Conservation (phyloP, 92 coral and sea anemone species). For the Zoanthus solanderi region DNA sequence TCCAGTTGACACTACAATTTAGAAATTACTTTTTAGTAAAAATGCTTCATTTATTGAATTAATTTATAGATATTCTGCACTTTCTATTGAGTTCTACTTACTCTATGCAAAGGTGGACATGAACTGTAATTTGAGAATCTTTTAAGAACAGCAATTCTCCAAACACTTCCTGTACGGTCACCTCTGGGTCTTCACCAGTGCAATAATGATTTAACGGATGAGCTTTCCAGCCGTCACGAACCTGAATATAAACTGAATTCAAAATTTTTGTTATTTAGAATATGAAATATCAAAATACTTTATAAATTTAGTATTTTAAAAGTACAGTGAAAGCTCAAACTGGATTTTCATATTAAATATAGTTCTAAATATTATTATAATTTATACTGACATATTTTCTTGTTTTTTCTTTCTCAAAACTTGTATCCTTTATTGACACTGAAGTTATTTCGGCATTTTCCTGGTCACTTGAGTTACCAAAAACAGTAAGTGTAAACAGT, state of each 20-base stretch:
- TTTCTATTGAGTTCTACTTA: slow-evolving; percentile 54
- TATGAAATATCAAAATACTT: background rate
- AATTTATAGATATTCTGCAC: no score
- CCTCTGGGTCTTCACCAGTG: slow-evolving; percentile 74
- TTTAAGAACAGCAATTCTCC: slow-evolving; percentile 79
- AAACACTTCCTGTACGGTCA: slow-evolving; percentile 84
- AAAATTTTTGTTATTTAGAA: background rate
- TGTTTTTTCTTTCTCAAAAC: no score
- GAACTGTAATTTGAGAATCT: slow-evolving; percentile 78
- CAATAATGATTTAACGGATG: slow-evolving; percentile 83
- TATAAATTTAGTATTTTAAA: no score
- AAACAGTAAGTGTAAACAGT: no score
- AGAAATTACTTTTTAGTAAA: background rate
- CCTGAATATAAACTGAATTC: slow-evolving; percentile 83
- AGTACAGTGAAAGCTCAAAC: no score
- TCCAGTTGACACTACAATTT: slow-evolving; percentile 83
- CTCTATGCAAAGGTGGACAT: slow-evolving; percentile 95
- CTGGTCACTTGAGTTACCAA: no score
- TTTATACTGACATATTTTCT: no score
- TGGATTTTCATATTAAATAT: no score
- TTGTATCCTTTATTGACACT: no score
- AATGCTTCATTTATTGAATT: background rate
- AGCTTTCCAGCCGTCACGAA: slow-evolving; percentile 92
- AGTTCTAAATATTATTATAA: no score
- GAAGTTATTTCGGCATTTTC: no score